These are phyloP conservation scores for Allolobophora icterica DNA, from an alignment of 2,888 invertebrate genomes.

Conservation along the genomic window DNA sequence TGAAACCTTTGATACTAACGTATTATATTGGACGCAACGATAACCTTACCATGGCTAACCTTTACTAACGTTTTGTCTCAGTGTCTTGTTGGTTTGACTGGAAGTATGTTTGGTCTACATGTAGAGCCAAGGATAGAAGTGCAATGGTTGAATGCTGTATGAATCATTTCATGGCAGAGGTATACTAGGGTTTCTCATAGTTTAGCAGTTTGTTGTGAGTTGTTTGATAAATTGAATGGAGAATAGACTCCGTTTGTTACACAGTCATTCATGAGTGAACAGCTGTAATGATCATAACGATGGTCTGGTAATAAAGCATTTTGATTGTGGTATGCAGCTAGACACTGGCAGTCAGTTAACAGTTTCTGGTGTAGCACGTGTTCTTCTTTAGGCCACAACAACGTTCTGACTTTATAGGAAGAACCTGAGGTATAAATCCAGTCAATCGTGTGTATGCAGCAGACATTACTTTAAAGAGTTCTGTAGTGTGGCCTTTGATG, in stretches of 20 bases:
- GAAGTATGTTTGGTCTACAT: background rate
- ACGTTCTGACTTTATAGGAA: background rate
- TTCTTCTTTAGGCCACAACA: background rate
- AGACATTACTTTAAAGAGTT: no score
- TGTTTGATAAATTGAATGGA: background rate
- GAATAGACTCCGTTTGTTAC: background rate
- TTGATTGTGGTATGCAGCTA: background rate
- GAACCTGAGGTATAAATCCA: background rate
- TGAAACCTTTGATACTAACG: background rate
- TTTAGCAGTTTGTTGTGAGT: background rate
- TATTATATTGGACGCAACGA: background rate
- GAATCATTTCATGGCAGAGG: conserved; percentile 6
- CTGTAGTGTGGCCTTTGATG: background rate
- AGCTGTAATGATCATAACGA: background rate
- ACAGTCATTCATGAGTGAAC: background rate
- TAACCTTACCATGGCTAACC: no score
- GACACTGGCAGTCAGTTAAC: background rate
- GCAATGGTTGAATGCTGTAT: background rate
- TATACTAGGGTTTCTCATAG: background rate
- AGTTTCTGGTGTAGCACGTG: background rate
- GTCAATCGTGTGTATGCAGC: no score
- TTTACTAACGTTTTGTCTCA: background rate
- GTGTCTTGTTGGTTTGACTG: background rate
- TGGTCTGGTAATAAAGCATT: background rate
- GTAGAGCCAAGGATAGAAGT: background rate